A percentile compares a stretch with the other conserved stretches of the same genome.
Evolutionary conservation across 2,797 vertebrate genomes (phyloP).

Genomic region (Fratercula arctica): DNA sequence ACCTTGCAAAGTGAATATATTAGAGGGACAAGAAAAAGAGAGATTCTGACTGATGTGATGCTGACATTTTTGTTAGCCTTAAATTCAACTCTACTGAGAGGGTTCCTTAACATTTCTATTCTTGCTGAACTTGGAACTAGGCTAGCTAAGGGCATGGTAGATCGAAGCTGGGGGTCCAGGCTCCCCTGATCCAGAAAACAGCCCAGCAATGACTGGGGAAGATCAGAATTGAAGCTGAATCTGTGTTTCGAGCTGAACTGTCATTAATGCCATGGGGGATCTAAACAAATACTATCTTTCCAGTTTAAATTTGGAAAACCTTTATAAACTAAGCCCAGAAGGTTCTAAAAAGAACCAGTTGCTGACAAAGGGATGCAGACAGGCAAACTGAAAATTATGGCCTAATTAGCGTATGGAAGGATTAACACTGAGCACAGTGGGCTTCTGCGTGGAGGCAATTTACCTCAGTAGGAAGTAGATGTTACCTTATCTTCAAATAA

Average conservation of each 20-base stretch:
- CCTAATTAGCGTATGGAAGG: neutral
- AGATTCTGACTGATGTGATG: neutral
- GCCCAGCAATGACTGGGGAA: neutral
- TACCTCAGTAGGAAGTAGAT: neutral
- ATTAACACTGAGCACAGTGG: neutral
- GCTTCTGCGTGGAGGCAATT: neutral
- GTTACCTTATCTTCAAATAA: neutral
- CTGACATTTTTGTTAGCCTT: neutral
- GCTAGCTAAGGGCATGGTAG: neutral
- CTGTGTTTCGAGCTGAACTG: neutral
- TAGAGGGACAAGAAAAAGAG: neutral
- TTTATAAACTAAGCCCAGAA: neutral
- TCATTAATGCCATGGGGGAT: neutral
- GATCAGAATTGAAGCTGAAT: neutral
- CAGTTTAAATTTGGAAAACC: neutral
- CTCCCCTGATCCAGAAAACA: neutral
- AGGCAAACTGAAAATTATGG: neutral
- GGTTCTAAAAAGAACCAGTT: neutral
- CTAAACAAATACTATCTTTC: neutral
- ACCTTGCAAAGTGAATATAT: neutral
- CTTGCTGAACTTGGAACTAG: neutral
- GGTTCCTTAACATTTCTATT: neutral
- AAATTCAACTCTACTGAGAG: neutral
- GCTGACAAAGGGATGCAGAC: neutral
- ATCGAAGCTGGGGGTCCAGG: neutral